Evolutionary conservation across 2,888 invertebrate species (phyloP), one percentile per base, ranked within the genome.

Genomic region (Meandrusa payeni): DNA sequence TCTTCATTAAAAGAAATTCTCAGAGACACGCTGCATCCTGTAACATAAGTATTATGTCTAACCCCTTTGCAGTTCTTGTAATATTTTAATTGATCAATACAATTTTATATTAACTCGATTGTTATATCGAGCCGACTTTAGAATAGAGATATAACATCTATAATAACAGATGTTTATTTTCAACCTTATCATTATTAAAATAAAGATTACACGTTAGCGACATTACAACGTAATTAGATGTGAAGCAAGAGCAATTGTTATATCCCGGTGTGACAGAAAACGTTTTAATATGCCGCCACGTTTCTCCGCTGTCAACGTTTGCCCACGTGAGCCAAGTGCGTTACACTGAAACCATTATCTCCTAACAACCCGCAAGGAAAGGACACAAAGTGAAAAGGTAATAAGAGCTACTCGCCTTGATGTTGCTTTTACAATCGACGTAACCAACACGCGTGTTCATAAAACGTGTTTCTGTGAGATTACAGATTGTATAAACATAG

Each of bases 241-340:
- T 11, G 9, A 24, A 31, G 39, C 10, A 5, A 6, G 10, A 31
- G 23, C 29, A 10, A 39, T 39, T 39, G 31, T 39, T 31, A 31
- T 29, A 23, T 23, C 13, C n/a, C 22, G 22, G 23, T 39, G 23
- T 24, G 23, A 31, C 23, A 43, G 38, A 43, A 43, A 38, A 38
- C 22, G 31, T 38, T 33, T 38, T 38, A 27, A 43, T 27, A 22
- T 13, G 32, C 26, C n/a, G 4, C 15, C 38, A 43, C 32, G 43
- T 43, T 43, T 33, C 26, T 27, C 38, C 4, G n/a, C 26, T 32
- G 4, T 36, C n/a, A 26, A 31, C 32, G 27, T 27, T 13, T 15
- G 19, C 7, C 17, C 42, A 43, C 43, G 43, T 43, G 37, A 15
- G 32, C 26, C 15, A 26, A 19, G 29, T 31, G 9, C 9, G 17